A percentile compares a stretch with the other conserved stretches of the same genome.
Evolutionary conservation across 2,797 vertebrate genomes (phyloP).

Genomic region (Pseudomugil gertrudae): DNA sequence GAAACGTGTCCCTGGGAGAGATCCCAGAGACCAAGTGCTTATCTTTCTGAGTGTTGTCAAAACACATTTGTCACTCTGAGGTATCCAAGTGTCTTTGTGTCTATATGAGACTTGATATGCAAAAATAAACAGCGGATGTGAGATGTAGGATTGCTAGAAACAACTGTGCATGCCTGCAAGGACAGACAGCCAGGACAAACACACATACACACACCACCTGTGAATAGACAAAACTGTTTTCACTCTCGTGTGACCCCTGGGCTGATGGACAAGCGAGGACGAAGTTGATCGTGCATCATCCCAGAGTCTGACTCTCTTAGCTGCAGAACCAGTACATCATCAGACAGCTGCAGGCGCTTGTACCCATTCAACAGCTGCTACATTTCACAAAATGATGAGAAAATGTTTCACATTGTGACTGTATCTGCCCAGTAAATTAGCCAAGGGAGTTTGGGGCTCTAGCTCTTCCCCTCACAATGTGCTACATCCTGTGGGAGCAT

Average conservation of each 20-base stretch:
- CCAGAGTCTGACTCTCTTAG: conserved; percentile 36
- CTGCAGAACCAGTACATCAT: conserved; percentile 56
- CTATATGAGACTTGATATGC: conserved; percentile 49
- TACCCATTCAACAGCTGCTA: conserved; percentile 64
- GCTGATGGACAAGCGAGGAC: conserved; percentile 24
- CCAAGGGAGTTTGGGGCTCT: conserved; percentile 43
- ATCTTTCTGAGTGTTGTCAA: conserved; percentile 71
- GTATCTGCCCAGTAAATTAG: conserved; percentile 56
- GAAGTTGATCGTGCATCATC: conserved; percentile 45
- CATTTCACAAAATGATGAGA: conserved; percentile 53
- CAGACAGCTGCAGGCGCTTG: conserved; percentile 60
- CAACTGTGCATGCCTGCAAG: not conserved
- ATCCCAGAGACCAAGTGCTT: conserved; percentile 64
- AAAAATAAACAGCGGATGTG: conserved; percentile 42
- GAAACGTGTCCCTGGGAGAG: conserved; percentile 73
- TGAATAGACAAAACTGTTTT: conserved; percentile 35
- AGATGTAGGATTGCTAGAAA: conserved; percentile 4
- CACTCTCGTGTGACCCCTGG: conserved; percentile 23
- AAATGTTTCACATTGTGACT: conserved; percentile 43
- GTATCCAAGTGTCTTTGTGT: conserved; percentile 51
- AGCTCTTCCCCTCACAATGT: conserved; percentile 21
- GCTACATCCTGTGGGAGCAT: conserved; percentile 43
- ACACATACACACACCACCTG: conserved; percentile 14
- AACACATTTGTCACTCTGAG: conserved; percentile 74
- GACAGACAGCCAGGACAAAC: not conserved